Evolutionary conservation across 2,888 invertebrate genomes (phyloP), one percentile per base, ranked within the genome.

Genomic region (Acronicta psi): DNA sequence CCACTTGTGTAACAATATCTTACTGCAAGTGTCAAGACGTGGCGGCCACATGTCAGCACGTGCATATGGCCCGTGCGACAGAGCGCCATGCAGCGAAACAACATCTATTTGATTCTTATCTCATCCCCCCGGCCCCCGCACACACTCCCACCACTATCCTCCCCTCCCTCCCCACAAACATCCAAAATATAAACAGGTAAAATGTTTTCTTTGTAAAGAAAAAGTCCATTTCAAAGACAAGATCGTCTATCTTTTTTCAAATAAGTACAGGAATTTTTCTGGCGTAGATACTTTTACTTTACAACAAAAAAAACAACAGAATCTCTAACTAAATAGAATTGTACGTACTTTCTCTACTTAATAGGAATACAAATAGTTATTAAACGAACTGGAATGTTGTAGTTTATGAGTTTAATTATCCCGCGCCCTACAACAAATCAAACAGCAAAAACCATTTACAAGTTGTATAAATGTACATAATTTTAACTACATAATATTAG

Each of bases 101-200:
- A 93, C 93, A 93, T 93, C 92, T 89, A 94, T 94, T 93, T 93
- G 94, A 94, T 94, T 92, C 91, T 90, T 93, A 94, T 94, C 94
- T 91, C 81, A 75, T 80, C 85, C 85, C 81, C 76, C 78, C 74
- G 73, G 73, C 80, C 80, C 74, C 76, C 69, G 44, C 47, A 65
- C 70, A 54, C 41, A 71, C 69, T 57, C 77, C 70, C 77, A 53
- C 74, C 51, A 77, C 75, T 77, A 71, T 59, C 66, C 66, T 47
- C 60, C 69, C 66, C 68, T 65, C 80, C 79, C 79, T 77, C 79
- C 75, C 81, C 81, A 78, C 81, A 76, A 80, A 83, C 86, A 82
- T 86, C 87, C 87, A 81, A 90, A 90, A 91, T 89, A 89, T 89
- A 89, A 90, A 89, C 87, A 90, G 88, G 89, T 92, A 89, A 89